phyloP scores from a whole-genome alignment of 2,113 vertebrate genomes.

The Piaya cayana region DNA sequence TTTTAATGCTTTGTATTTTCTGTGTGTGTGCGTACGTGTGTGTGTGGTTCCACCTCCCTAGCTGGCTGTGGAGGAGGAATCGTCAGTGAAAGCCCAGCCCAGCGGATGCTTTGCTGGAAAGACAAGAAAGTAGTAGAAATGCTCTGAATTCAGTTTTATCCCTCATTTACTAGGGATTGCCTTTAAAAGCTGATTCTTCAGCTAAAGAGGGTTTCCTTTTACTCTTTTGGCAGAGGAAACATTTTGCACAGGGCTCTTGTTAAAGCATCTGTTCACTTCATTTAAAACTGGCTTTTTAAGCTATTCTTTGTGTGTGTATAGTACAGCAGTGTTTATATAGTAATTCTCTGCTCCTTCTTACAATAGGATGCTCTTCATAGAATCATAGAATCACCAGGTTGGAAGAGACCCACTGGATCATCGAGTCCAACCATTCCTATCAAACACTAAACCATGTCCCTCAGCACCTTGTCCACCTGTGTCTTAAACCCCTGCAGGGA shows the following conservation, averaged over 20 bases:
- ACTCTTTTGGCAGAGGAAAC: neutral
- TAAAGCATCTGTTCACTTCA: neutral
- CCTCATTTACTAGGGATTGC: neutral
- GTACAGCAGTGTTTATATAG: neutral
- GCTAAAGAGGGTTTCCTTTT: neutral
- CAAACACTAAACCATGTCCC: no score
- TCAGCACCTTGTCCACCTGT: no score
- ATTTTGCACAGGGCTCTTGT: neutral
- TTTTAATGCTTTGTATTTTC: neutral
- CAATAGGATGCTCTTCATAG: neutral
- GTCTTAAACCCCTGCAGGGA: no score
- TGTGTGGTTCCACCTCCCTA: neutral
- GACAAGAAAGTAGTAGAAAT: neutral
- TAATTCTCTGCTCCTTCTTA: neutral
- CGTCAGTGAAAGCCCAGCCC: neutral
- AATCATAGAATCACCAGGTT: no score
- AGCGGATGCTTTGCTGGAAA: neutral
- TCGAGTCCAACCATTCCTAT: no score
- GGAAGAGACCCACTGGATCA: no score
- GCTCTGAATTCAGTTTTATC: neutral
- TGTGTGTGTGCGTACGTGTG: no score
- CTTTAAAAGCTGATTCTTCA: neutral
- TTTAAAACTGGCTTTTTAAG: neutral
- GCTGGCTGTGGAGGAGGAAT: neutral
- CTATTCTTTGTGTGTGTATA: neutral